These are phyloP conservation scores for Sarcophaga caerulescens DNA, from an alignment of 2,888 invertebrate species.

Conservation along the genomic window DNA sequence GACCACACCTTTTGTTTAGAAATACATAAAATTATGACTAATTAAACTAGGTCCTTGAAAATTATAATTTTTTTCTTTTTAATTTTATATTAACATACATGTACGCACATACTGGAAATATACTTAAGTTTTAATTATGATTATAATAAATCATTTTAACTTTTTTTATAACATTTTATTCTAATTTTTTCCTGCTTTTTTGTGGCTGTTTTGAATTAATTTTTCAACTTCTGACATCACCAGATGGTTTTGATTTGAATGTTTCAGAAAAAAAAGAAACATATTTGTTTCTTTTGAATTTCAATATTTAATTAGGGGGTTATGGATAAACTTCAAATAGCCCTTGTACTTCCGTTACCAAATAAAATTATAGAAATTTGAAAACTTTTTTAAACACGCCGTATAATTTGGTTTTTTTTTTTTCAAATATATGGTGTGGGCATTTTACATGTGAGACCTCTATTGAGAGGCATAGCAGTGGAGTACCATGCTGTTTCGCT, in stretches of 20 bases:
- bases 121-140: neutral
- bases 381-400: neutral
- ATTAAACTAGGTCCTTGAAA: neutral
- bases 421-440: too few relatives aligned
- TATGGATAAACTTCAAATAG: conserved; percentile 8
- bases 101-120: too few relatives aligned
- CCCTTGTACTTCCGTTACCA: conserved; percentile 41
- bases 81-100: too few relatives aligned
- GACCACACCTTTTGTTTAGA: too few relatives aligned
- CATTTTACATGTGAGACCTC: too few relatives aligned
- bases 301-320: conserved; percentile 19
- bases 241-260: neutral
- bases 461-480: too few relatives aligned
- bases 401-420: too few relatives aligned
- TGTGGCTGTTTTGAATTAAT: neutral
- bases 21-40: neutral
- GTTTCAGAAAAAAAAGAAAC: neutral
- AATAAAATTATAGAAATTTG: conserved; percentile 10
- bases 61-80: neutral
- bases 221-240: conserved; percentile 15
- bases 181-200: too few relatives aligned
- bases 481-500: conserved; percentile 27
- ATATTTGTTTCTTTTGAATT: neutral
- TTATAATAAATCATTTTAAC: conserved; percentile 19
- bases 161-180: neutral